A percentile compares a stretch with the other conserved stretches of the same genome.
phyloP scores from a whole-genome alignment of 2,888 invertebrate genomes.

The Axea sp. region DNA sequence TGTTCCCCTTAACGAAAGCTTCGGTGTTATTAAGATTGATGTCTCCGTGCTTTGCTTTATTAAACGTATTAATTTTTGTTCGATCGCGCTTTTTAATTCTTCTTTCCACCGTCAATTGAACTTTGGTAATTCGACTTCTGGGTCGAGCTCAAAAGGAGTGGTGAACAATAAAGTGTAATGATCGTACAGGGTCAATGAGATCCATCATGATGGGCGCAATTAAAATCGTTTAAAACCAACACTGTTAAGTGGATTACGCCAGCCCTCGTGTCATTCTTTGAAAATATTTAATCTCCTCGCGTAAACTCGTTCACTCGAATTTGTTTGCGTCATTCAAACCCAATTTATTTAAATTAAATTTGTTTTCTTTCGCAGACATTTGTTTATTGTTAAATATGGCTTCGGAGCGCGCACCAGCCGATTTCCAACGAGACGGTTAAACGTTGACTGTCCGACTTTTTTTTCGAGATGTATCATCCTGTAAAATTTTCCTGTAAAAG shows the following conservation, averaged over 20 bases:
- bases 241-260: constrained; percentile 28
- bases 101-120: constrained; percentile 19
- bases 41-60: background rate
- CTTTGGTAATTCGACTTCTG: constrained; percentile 33
- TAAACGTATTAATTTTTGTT: background rate
- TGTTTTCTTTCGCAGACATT: background rate
- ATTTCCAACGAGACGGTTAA: too few species aligned
- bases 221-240: constrained; percentile 36
- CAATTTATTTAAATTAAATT: constrained; percentile 12
- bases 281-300: constrained; percentile 10
- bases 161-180: constrained; percentile 41
- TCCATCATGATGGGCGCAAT: constrained; percentile 24
- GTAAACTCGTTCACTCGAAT: background rate
- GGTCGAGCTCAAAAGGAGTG: constrained; percentile 30
- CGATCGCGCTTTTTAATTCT: constrained; percentile 9
- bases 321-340: constrained; percentile 2
- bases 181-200: constrained; percentile 40
- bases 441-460: too few species aligned
- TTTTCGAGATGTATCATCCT: too few species aligned
- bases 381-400: too few species aligned
- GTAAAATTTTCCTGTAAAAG: too few species aligned
- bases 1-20: constrained; percentile 6
- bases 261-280: constrained; percentile 15
- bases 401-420: too few species aligned
- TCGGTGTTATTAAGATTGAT: constrained; percentile 15